phyloP scores from a whole-genome alignment of 2,888 invertebrate genomes.

The Sinelater perroti region DNA sequence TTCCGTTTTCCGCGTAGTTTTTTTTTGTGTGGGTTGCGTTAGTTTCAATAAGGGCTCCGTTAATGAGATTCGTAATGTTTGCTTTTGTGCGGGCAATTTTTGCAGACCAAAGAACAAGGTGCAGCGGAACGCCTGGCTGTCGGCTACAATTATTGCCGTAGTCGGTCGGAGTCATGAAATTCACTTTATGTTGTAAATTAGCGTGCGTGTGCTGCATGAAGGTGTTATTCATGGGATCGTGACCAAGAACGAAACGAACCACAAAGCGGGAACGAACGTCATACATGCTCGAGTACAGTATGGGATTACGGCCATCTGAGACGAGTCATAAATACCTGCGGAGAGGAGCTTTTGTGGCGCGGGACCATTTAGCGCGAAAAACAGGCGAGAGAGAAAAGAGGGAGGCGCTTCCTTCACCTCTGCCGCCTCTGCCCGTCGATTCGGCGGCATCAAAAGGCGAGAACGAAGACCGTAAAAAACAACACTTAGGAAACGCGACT shows the following conservation, averaged over 20 bases:
- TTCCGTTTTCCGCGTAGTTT: neutral
- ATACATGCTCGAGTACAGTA: conserved; percentile 11
- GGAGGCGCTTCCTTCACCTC: too few species aligned
- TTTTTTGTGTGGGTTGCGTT: neutral
- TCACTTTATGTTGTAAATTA: conserved; percentile 7
- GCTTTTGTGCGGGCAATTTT: neutral
- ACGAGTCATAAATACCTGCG: conserved; percentile 11
- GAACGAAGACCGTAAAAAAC: conserved; percentile 26
- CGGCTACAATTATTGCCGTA: neutral
- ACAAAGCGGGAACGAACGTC: conserved; percentile 9
- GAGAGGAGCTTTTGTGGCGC: conserved; percentile 7
- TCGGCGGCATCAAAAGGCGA: conserved; percentile 22
- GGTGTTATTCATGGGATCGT: conserved; percentile 18
- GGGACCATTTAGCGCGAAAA: conserved; percentile 5
- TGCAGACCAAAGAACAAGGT: neutral
- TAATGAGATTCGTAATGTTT: neutral
- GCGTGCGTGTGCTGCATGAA: conserved; percentile 17
- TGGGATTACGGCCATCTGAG: conserved; percentile 12
- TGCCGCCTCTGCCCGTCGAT: conserved; percentile 21
- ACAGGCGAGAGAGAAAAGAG: conserved; percentile 8
- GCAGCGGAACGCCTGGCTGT: neutral
- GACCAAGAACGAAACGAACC: conserved; percentile 10
- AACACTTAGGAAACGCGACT: conserved; percentile 22
- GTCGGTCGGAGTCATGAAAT: neutral
- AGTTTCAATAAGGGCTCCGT: neutral